Conservation (phyloP, 2,888 invertebrate genomes). For the Andrena hattorfiana region DNA sequence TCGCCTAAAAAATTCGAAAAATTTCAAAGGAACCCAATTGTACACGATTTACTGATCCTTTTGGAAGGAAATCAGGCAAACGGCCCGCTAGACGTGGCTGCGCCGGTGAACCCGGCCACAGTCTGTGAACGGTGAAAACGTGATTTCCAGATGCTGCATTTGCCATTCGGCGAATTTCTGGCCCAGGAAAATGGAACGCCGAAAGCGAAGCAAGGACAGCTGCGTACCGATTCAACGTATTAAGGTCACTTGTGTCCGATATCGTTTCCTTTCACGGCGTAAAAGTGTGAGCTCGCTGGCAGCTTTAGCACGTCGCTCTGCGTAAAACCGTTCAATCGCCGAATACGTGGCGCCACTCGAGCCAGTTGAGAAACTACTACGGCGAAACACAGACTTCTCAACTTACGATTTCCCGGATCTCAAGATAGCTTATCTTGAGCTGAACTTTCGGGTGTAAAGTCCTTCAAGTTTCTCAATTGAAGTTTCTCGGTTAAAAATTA, state of each 20-base stretch:
- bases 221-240: conserved; percentile 36
- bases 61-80: conserved; percentile 44
- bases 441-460: neutral
- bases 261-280: conserved; percentile 16
- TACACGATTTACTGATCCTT: conserved; percentile 21
- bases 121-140: conserved; percentile 3
- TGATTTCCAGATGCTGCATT: conserved; percentile 26
- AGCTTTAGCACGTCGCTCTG: conserved; percentile 2
- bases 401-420: neutral
- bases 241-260: conserved; percentile 38
- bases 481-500: no score
- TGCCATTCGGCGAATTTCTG: neutral
- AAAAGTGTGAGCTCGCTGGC: conserved; percentile 7
- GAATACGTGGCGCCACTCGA: conserved; percentile 6
- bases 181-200: conserved; percentile 31
- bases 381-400: neutral
- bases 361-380: neutral
- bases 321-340: conserved; percentile 23
- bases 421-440: neutral
- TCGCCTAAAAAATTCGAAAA: conserved; percentile 11
- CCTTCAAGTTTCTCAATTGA: neutral
- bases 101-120: neutral
- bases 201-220: conserved; percentile 13
- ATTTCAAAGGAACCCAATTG: conserved; percentile 22
- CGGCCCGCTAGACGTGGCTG: neutral